Conservation (phyloP, 2,797 vertebrate genomes). For the Hydrolagus colliei region DNA sequence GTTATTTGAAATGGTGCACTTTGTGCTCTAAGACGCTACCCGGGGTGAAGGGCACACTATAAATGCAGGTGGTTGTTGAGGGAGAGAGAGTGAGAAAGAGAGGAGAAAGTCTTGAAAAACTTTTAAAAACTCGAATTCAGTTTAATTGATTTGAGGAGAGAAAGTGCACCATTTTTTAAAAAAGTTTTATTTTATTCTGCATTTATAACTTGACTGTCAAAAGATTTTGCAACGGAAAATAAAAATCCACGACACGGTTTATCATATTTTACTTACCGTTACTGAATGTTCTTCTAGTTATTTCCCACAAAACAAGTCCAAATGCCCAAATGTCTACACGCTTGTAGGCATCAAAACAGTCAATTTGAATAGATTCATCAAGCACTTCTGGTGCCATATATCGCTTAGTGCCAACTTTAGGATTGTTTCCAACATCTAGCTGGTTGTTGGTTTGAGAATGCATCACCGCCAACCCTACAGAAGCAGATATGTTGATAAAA, state of each 20-base stretch:
- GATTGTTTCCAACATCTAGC: constrained; percentile 70
- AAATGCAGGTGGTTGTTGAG: too few species aligned
- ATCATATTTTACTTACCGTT: constrained; percentile 53
- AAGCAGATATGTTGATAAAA: background rate
- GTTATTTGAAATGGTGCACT: background rate
- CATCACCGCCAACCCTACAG: constrained; percentile 64
- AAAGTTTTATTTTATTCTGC: background rate
- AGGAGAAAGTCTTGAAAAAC: background rate
- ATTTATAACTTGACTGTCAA: background rate
- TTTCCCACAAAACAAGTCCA: constrained; percentile 72
- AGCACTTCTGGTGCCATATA: constrained; percentile 74
- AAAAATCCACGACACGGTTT: too few species aligned
- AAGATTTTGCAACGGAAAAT: background rate
- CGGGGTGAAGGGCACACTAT: too few species aligned
- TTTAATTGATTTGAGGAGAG: background rate
- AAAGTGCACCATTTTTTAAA: background rate
- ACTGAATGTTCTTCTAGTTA: constrained; percentile 66
- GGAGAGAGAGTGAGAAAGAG: too few species aligned
- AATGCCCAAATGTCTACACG: constrained; percentile 75
- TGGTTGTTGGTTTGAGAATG: constrained; percentile 69
- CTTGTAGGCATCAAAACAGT: constrained; percentile 74
- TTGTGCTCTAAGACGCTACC: too few species aligned
- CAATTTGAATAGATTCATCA: constrained; percentile 67
- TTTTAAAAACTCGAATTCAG: background rate
- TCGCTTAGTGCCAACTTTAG: constrained; percentile 72